A percentile compares a stretch with the other conserved stretches of the same genome.
phyloP scores from a whole-genome alignment of 2,113 vertebrate species.

The Oplegnathus fasciatus region DNA sequence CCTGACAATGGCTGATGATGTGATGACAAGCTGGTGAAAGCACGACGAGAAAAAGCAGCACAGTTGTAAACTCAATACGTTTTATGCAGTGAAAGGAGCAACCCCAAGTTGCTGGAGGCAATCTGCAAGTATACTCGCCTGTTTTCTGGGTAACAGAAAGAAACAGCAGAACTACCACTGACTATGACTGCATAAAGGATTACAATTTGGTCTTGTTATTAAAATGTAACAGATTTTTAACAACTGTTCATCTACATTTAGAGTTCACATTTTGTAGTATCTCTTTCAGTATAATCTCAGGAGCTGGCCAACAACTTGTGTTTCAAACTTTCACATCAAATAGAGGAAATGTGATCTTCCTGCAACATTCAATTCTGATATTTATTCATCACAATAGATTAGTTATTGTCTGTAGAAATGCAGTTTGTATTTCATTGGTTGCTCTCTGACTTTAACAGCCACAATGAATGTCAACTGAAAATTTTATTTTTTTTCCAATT shows the following conservation, averaged over 20 bases:
- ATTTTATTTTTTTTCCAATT: background rate
- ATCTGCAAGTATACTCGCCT: background rate
- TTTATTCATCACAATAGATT: background rate
- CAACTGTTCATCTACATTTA: background rate
- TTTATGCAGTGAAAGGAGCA: slow-evolving; percentile 21
- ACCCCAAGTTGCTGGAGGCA: background rate
- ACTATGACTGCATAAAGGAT: background rate
- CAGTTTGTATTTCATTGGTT: background rate
- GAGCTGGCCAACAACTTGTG: too few species aligned
- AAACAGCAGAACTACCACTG: background rate
- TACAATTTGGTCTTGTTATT: background rate
- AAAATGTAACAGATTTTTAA: background rate
- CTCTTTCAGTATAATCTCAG: background rate
- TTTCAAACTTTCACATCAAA: background rate
- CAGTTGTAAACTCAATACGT: slow-evolving; percentile 23
- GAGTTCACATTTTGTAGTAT: background rate
- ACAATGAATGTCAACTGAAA: background rate
- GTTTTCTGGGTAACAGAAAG: background rate
- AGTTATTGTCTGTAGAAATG: background rate
- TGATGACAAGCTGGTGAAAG: slow-evolving; percentile 58
- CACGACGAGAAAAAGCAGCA: slow-evolving; percentile 7
- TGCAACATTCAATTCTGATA: background rate
- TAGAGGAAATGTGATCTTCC: background rate
- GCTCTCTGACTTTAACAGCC: background rate
- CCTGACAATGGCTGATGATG: slow-evolving; percentile 61